These are phyloP conservation scores for Puntigrus tetrazona DNA, from an alignment of 2,113 vertebrate genomes.

Conservation along the genomic window DNA sequence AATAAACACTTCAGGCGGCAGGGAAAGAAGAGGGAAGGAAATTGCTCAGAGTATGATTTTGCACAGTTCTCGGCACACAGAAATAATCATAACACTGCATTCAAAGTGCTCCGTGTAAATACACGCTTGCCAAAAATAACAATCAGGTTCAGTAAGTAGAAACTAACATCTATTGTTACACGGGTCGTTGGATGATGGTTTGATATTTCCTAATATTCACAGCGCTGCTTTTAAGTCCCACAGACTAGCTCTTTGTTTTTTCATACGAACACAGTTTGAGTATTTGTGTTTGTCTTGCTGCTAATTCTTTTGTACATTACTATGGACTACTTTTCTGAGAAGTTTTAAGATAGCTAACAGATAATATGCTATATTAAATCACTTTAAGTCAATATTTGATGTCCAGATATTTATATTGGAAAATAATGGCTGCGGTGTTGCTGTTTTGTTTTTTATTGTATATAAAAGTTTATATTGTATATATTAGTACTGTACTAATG, in stretches of 20 bases:
- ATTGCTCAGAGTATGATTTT: not conserved
- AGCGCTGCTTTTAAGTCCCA: not conserved
- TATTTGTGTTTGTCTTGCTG: not conserved
- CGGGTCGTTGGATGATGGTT: not conserved
- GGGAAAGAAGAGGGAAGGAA: slow-evolving; percentile 2
- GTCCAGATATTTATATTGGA: not conserved
- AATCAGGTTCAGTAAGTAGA: slow-evolving; percentile 15
- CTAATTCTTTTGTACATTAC: not conserved
- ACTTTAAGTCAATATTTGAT: not conserved
- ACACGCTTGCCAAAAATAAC: not conserved
- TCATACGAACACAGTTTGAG: not conserved
- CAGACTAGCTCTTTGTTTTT: not conserved
- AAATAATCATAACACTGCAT: not conserved
- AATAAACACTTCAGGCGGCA: slow-evolving; percentile 57
- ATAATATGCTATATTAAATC: not conserved
- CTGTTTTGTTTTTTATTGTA: no score
- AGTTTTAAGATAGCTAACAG: not conserved
- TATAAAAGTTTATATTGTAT: no score
- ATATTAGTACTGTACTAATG: not conserved
- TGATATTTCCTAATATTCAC: not conserved
- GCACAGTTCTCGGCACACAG: not conserved
- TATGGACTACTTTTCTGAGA: not conserved
- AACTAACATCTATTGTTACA: not conserved
- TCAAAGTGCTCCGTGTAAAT: not conserved
- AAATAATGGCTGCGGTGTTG: not conserved